Conservation (phyloP, 2,888 invertebrate species). For the Eupithecia subumbrata region DNA sequence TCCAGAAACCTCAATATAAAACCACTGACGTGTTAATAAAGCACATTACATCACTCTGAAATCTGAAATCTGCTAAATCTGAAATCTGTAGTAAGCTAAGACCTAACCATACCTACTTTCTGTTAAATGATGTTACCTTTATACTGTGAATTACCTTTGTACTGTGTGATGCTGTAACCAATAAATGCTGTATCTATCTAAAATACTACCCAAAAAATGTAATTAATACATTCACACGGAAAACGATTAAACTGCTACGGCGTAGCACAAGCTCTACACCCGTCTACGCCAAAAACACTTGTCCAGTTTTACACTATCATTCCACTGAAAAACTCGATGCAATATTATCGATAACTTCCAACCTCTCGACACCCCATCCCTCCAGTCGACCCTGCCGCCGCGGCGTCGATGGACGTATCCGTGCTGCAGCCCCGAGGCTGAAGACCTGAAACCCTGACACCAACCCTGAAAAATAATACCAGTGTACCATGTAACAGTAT, state of each 20-base stretch:
- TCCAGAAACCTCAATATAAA: too few species aligned
- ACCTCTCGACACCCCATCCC: constrained; percentile 44
- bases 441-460: constrained; percentile 47
- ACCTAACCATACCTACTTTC: too few species aligned
- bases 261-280: not conserved
- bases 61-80: too few species aligned
- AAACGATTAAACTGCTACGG: not conserved
- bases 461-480: constrained; percentile 40
- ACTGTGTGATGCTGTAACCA: not conserved
- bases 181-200: too few species aligned
- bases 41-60: too few species aligned
- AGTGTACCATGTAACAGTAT: constrained; percentile 49
- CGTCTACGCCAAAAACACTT: not conserved
- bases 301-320: not conserved
- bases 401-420: constrained; percentile 60
- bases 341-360: constrained; percentile 18
- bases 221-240: not conserved
- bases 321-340: not conserved
- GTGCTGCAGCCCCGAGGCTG: constrained; percentile 59
- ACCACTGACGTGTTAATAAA: too few species aligned
- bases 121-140: too few species aligned
- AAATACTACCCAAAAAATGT: too few species aligned
- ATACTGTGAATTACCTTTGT: not conserved
- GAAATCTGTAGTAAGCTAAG: too few species aligned
- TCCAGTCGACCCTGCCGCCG: constrained; percentile 51